Evolutionary conservation across 2,113 vertebrate genomes (phyloP), one percentile per base, ranked within the genome.

Genomic region (Copsychus sechellarum): DNA sequence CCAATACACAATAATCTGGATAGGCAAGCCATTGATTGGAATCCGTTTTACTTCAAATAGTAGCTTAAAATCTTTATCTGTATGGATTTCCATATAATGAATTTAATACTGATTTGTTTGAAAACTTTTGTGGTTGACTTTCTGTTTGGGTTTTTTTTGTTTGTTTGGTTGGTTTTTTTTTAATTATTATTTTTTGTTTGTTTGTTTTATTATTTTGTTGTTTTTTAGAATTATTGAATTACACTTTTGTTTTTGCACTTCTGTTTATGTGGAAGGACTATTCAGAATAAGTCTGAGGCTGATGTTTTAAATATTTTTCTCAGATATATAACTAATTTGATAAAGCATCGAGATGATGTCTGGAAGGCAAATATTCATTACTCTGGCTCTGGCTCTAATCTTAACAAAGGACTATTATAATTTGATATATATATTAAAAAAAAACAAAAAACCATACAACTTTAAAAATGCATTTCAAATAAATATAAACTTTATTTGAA

Each of bases 361-460:
- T 91, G 66, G 61, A 92, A 92, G 53, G 43, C 36, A 84, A 86
- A 84, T 86, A 86, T 31, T 95, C 38, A 72, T 93, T 83, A 67
- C 22, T 83, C 24, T 79, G 43, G 21, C 22, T 86, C 22, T 79
- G 43, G 22, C 34, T 69, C 16, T 79, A 66, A 38, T 83, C 31
- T 83, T 78, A 60, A 57, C 38, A 72, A 70, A 86, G 8, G 42
- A 47, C 31, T 76, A n/a, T 64, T 80, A 60, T 31, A 72, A 38
- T 89, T 65, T 6, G 2, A 72, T 82, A 81, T 19, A n/a, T 24
- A 48, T 22, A 50, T 28, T 14, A 29, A 9, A 5, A 25, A 50
- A 53, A 60, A 4, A 36, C 40, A 40, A 40, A 40, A 40, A 40
- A 40, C 40, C 38, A 40, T 14, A 40, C 40, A 33, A 5, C 21